phyloP scores from a whole-genome alignment of 2,113 vertebrate species.

The Ornithorhynchus anatinus region DNA sequence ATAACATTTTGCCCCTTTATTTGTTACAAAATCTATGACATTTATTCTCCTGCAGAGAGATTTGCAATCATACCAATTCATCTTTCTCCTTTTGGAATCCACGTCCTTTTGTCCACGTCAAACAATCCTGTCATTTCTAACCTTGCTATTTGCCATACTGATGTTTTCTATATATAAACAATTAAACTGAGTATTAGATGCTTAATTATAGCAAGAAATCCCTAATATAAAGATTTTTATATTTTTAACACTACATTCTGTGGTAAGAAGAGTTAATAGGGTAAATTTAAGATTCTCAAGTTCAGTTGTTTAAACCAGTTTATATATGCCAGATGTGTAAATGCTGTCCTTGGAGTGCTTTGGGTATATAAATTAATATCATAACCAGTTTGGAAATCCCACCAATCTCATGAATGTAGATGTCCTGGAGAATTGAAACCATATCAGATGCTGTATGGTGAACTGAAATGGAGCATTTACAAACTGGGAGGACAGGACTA shows the following conservation, averaged over 20 bases:
- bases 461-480: no score
- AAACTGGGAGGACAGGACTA: no score
- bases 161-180: not conserved
- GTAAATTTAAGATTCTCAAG: slow-evolving; percentile 17
- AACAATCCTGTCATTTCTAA: slow-evolving; percentile 22
- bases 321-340: not conserved
- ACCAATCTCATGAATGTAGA: no score
- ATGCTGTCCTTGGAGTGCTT: no score
- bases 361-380: no score
- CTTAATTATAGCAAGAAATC: slow-evolving; percentile 3
- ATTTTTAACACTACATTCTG: slow-evolving; percentile 30
- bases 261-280: slow-evolving; percentile 28
- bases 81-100: not conserved
- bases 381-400: no score
- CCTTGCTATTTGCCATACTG: slow-evolving; percentile 5
- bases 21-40: slow-evolving; percentile 24
- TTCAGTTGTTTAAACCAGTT: slow-evolving; percentile 7
- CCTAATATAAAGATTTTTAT: slow-evolving; percentile 29
- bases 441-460: no score
- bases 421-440: no score
- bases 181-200: not conserved
- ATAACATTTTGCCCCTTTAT: slow-evolving; percentile 9
- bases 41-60: slow-evolving; percentile 9
- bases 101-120: not conserved
- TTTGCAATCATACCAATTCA: not conserved